Evolutionary conservation across 2,113 vertebrate species (phyloP).

Genomic region (Cebus imitator): DNA sequence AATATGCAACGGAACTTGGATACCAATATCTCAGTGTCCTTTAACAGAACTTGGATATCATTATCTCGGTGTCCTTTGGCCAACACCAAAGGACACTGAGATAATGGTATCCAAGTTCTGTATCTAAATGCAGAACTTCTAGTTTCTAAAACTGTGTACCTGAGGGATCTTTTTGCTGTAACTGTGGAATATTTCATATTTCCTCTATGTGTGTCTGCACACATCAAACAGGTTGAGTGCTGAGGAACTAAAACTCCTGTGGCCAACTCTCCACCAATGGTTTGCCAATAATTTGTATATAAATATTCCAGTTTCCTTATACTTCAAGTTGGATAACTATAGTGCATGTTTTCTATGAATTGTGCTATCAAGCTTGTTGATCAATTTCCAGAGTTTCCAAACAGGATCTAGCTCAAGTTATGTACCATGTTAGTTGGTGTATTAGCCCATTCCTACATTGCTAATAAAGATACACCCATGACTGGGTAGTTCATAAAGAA

Average conservation of each 20-base stretch:
- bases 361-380: background rate
- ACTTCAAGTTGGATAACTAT: background rate
- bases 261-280: background rate
- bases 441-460: no score
- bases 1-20: background rate
- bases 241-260: background rate
- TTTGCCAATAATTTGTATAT: background rate
- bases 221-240: background rate
- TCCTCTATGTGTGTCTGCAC: fast-evolving
- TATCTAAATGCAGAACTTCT: no score
- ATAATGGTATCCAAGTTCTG: background rate
- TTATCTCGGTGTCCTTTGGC: background rate
- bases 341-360: background rate
- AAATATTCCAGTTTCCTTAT: background rate
- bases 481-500: no score
- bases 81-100: background rate
- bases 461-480: no score
- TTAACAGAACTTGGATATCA: background rate
- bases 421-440: fast-evolving
- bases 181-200: background rate
- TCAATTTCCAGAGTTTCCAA: background rate
- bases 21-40: background rate
- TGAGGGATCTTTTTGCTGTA: background rate
- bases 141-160: background rate
- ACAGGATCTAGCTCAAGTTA: background rate